These are phyloP conservation scores for Hypomecis punctinalis DNA, from an alignment of 2,888 invertebrate genomes.

Conservation along the genomic window DNA sequence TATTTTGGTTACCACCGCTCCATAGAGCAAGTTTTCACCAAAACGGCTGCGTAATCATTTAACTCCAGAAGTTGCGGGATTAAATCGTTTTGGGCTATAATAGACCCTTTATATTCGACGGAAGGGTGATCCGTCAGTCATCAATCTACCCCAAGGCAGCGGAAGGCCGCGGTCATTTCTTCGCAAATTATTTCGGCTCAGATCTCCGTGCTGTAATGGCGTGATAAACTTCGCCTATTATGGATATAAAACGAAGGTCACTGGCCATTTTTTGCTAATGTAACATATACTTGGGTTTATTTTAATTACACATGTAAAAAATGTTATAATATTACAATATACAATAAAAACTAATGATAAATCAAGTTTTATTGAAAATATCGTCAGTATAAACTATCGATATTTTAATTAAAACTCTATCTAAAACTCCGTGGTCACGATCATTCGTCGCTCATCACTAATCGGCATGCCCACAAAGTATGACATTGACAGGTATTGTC, in stretches of 20 bases:
- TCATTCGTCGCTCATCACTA: too few relatives aligned
- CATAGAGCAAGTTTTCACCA: slow-evolving; percentile 18
- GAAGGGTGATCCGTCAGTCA: slow-evolving; percentile 50
- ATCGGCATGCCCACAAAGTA: too few relatives aligned
- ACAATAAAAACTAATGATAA: too few relatives aligned
- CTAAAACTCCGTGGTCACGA: too few relatives aligned
- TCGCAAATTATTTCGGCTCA: slow-evolving; percentile 46
- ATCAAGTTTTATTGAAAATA: too few relatives aligned
- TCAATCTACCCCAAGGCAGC: slow-evolving; percentile 45
- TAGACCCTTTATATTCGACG: slow-evolving; percentile 44
- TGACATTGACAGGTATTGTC: too few relatives aligned
- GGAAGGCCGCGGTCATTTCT: slow-evolving; percentile 40
- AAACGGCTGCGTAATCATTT: slow-evolving; percentile 39
- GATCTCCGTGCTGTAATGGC: slow-evolving; percentile 30
- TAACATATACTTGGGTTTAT: too few relatives aligned
- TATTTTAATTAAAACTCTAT: too few relatives aligned
- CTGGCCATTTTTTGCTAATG: slow-evolving; percentile 1
- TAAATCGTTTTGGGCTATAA: slow-evolving; percentile 42
- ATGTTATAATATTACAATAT: too few relatives aligned
- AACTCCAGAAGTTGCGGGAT: slow-evolving; percentile 35
- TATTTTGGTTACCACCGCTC: background rate
- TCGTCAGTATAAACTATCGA: too few relatives aligned
- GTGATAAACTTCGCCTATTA: slow-evolving; percentile 14
- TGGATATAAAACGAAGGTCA: background rate
- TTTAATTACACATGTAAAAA: too few relatives aligned